Evolutionary conservation across 2,888 invertebrate genomes (phyloP).

Genomic region (Coenonympha glycerion): DNA sequence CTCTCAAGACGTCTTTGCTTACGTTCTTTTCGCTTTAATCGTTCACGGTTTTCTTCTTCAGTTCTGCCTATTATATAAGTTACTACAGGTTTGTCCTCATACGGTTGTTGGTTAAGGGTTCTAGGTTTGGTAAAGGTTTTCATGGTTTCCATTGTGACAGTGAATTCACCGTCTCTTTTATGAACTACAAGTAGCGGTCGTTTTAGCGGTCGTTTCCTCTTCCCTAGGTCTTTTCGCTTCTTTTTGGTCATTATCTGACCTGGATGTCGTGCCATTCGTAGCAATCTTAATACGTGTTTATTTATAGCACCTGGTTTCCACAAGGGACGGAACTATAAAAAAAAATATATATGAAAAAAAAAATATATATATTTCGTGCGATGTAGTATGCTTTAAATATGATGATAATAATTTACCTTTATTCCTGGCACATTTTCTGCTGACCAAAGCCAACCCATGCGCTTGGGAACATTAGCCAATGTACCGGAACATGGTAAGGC

Average conservation of each 20-base stretch:
- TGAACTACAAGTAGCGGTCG: slow-evolving; percentile 58
- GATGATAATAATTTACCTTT: slow-evolving; percentile 42
- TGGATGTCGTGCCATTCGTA: slow-evolving; percentile 58
- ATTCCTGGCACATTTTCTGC: slow-evolving; percentile 59
- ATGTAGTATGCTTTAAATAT: not conserved
- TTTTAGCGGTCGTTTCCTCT: slow-evolving; percentile 49
- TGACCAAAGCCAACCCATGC: slow-evolving; percentile 72
- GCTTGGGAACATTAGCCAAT: slow-evolving; percentile 53
- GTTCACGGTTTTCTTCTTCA: slow-evolving; percentile 58
- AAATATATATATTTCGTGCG: slow-evolving; percentile 11
- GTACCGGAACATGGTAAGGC: slow-evolving; percentile 52
- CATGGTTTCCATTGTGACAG: slow-evolving; percentile 68
- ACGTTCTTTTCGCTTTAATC: slow-evolving; percentile 55
- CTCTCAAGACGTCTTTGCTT: slow-evolving; percentile 56
- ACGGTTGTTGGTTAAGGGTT: slow-evolving; percentile 57
- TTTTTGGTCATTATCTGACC: slow-evolving; percentile 50
- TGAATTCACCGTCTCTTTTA: slow-evolving; percentile 63
- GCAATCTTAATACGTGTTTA: slow-evolving; percentile 56
- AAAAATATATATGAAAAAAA: slow-evolving; percentile 34
- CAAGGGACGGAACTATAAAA: slow-evolving; percentile 56
- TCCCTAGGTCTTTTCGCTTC: slow-evolving; percentile 44
- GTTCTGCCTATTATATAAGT: slow-evolving; percentile 64
- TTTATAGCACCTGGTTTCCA: slow-evolving; percentile 68
- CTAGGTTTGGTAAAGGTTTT: slow-evolving; percentile 52
- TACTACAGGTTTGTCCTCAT: slow-evolving; percentile 59